phyloP scores from a whole-genome alignment of 2,797 vertebrate species.

The Coccyzus lansbergi region DNA sequence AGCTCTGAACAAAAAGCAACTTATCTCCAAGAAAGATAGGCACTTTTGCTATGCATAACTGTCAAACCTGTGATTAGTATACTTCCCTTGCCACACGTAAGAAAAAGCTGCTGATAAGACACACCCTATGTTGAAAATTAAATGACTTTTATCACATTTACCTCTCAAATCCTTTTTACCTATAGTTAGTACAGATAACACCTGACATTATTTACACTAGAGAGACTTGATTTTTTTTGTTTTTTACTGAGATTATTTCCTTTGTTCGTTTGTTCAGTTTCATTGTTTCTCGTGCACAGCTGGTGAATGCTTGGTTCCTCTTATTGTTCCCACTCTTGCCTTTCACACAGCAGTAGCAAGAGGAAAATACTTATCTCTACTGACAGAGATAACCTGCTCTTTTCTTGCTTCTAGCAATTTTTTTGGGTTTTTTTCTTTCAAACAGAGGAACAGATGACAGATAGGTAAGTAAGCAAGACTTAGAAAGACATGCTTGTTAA shows the following conservation, averaged over 20 bases:
- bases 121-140: not conserved
- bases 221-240: not conserved
- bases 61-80: not conserved
- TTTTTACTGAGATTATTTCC: not conserved
- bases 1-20: not conserved
- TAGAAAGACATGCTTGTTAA: not conserved
- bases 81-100: not conserved
- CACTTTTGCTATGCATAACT: not conserved
- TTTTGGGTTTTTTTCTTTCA: not conserved
- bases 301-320: not conserved
- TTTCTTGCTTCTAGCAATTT: not conserved
- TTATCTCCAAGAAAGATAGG: not conserved
- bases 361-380: not conserved
- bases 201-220: not conserved
- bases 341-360: not conserved
- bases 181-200: not conserved
- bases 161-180: not conserved
- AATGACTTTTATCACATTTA: not conserved
- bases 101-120: not conserved
- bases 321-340: not conserved
- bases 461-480: not conserved
- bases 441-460: not conserved
- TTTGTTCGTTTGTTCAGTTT: not conserved
- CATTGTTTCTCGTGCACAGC: not conserved
- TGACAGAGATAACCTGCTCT: not conserved